Evolutionary conservation across 2,888 invertebrate species (phyloP).

Genomic region (Drosophila birchii): DNA sequence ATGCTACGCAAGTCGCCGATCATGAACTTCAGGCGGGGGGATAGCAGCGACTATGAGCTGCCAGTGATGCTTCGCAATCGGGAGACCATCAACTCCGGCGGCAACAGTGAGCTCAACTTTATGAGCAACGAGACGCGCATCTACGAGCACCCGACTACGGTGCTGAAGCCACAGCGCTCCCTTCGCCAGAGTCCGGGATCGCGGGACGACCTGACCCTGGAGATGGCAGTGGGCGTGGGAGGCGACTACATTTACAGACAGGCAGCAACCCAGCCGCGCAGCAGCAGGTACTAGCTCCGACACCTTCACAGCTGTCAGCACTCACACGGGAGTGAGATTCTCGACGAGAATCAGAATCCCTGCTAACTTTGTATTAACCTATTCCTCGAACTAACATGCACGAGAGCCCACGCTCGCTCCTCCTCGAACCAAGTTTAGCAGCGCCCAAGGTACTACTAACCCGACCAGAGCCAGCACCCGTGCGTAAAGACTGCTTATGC

Average conservation of each 20-base stretch:
- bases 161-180: conserved; percentile 72
- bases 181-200: conserved; percentile 75
- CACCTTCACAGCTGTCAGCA: conserved; percentile 1
- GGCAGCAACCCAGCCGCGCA: conserved; percentile 60
- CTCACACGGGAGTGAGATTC: background rate
- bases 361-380: conserved; percentile 28
- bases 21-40: conserved; percentile 83
- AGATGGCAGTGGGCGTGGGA: conserved; percentile 58
- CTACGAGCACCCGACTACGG: conserved; percentile 82
- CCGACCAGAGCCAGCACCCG: conserved; percentile 55
- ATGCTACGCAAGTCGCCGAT: conserved; percentile 83
- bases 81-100: conserved; percentile 83
- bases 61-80: conserved; percentile 78
- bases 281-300: conserved; percentile 83
- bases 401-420: conserved; percentile 30
- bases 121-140: conserved; percentile 82
- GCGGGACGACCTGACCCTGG: conserved; percentile 78
- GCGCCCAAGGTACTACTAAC: conserved; percentile 52
- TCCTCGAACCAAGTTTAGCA: conserved; percentile 44
- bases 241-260: conserved; percentile 77
- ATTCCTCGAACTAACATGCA: conserved; percentile 34
- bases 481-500: conserved; percentile 63
- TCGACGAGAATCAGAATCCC: conserved; percentile 9
- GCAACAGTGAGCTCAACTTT: conserved; percentile 83
- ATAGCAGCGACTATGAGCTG: conserved; percentile 82